These are phyloP conservation scores for Geotria australis DNA, from an alignment of 2,797 vertebrate genomes.

Conservation along the genomic window DNA sequence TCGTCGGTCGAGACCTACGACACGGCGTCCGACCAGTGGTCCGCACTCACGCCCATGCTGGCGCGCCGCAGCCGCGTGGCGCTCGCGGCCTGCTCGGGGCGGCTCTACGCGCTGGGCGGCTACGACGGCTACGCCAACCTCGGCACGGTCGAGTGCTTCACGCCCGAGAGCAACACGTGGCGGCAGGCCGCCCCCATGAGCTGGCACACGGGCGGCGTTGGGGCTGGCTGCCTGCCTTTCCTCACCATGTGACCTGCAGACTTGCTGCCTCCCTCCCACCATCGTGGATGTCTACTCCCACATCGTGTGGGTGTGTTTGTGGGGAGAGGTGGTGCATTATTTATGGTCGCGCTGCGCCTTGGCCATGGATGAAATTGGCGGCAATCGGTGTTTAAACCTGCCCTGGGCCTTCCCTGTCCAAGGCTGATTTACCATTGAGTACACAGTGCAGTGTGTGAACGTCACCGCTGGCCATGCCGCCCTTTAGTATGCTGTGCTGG, in stretches of 20 bases:
- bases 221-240: not conserved
- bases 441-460: too few relatives aligned
- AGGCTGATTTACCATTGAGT: too few relatives aligned
- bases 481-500: too few relatives aligned
- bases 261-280: too few relatives aligned
- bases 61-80: not conserved
- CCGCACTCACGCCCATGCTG: not conserved
- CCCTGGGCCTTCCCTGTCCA: too few relatives aligned
- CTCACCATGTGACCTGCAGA: not conserved
- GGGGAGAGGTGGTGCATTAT: too few relatives aligned
- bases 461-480: too few relatives aligned
- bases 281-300: too few relatives aligned
- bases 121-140: not conserved
- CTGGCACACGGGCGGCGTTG: not conserved
- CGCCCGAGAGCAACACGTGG: not conserved
- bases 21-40: not conserved
- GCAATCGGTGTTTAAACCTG: too few relatives aligned
- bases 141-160: not conserved
- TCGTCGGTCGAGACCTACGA: not conserved
- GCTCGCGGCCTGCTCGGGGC: not conserved
- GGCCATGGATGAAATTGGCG: too few relatives aligned
- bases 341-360: too few relatives aligned
- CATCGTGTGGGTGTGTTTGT: too few relatives aligned
- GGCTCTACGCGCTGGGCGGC: not conserved
- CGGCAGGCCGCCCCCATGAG: not conserved